Conservation (phyloP, 1,140 invertebrate genomes). For the Drosophila kurseongensis region DNA sequence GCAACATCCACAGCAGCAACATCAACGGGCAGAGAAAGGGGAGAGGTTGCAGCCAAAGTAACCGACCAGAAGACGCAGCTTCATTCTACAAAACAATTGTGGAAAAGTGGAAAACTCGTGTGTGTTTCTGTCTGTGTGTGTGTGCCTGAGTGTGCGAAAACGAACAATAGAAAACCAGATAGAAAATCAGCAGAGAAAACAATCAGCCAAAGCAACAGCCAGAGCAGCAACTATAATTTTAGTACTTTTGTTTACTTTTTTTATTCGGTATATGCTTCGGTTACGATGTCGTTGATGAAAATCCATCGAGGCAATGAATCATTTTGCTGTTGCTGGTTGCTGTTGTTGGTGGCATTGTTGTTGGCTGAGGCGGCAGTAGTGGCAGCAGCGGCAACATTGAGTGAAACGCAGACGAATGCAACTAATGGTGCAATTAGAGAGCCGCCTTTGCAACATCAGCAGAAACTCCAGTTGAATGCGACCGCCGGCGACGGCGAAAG, state of each 20-base stretch:
- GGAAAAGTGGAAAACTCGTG: conserved; percentile 59
- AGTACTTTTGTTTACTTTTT: conserved; percentile 45
- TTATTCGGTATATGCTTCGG: conserved; percentile 70
- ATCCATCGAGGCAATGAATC: conserved; percentile 82
- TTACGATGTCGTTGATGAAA: conserved; percentile 81
- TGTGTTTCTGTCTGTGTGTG: conserved; percentile 4
- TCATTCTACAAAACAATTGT: conserved; percentile 75
- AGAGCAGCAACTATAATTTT: conserved; percentile 44
- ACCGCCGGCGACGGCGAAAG: conserved; percentile 57
- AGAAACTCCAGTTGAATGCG: conserved; percentile 27
- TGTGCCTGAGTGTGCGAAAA: conserved; percentile 45
- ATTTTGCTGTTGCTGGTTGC: conserved; percentile 72
- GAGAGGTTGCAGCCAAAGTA: conserved; percentile 28
- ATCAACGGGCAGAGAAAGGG: conserved; percentile 38
- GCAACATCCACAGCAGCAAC: conserved; percentile 39
- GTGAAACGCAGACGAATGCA: conserved; percentile 78
- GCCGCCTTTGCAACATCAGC: conserved; percentile 46
- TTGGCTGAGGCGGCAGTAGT: conserved; percentile 36
- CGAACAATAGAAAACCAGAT: conserved; percentile 78
- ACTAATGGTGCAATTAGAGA: conserved; percentile 83
- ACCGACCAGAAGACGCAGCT: conserved; percentile 43
- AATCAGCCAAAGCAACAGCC: conserved; percentile 49
- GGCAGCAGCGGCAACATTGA: conserved; percentile 46
- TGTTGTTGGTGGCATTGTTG: conserved; percentile 58
- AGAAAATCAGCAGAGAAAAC: conserved; percentile 69